Percentiles rank a stretch among this genome's conserved stretches.
phyloP scores from a whole-genome alignment of 2,888 invertebrate species.

The Leucoptera coffeella region DNA sequence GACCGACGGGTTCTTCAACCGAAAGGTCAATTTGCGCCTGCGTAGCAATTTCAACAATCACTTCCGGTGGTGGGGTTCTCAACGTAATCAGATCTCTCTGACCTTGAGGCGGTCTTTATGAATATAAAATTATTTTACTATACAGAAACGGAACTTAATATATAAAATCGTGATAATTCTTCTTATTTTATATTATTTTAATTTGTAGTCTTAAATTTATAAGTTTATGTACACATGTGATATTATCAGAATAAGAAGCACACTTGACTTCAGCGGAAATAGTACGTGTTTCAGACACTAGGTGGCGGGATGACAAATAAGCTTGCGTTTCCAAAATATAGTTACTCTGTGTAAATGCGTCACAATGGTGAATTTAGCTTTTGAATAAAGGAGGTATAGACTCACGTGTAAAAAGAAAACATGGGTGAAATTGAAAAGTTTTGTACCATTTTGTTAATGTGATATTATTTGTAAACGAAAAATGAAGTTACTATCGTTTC shows the following conservation, averaged over 20 bases:
- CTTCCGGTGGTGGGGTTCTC: conserved; percentile 51
- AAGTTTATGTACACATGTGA: neutral
- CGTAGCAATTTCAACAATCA: conserved; percentile 57
- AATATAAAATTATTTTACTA: conserved; percentile 1
- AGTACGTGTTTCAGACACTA: neutral
- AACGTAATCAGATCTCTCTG: conserved; percentile 30
- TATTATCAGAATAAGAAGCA: neutral
- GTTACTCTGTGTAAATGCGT: too few relatives aligned
- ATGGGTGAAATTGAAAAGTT: too few relatives aligned
- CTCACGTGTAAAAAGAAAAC: too few relatives aligned
- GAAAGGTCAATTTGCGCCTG: conserved; percentile 71
- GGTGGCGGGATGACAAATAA: neutral
- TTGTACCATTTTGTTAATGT: too few relatives aligned
- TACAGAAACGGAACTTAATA: neutral
- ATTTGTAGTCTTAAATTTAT: neutral
- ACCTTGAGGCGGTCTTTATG: conserved; percentile 17
- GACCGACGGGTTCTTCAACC: conserved; percentile 85
- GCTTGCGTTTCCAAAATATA: conserved; percentile 1
- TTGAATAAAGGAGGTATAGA: too few relatives aligned
- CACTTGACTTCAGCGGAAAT: neutral
- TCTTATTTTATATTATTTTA: too few relatives aligned
- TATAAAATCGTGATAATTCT: neutral
- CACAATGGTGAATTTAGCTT: too few relatives aligned
- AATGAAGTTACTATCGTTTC: too few relatives aligned
- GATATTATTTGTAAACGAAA: too few relatives aligned